phyloP scores from a whole-genome alignment of 2,797 vertebrate species.

The Benthosema pterotum region DNA sequence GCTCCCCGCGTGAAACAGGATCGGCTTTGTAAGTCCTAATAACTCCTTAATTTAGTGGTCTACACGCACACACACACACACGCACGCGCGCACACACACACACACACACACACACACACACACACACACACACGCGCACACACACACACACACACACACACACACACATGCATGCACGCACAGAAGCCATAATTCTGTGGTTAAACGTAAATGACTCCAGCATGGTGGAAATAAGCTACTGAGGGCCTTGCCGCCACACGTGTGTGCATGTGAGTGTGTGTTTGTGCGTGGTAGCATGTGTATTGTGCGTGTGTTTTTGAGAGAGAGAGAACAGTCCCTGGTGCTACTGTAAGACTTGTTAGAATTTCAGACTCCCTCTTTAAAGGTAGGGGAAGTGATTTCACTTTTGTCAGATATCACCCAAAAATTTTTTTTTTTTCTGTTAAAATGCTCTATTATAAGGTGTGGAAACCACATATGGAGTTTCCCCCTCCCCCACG shows the following conservation, averaged over 20 bases:
- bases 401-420: too few relatives aligned
- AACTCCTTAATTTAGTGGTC: constrained; percentile 72
- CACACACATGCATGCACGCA: constrained; percentile 14
- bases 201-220: constrained; percentile 7
- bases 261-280: too few relatives aligned
- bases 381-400: too few relatives aligned
- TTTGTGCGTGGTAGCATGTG: too few relatives aligned
- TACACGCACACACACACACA: constrained; percentile 31
- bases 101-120: constrained; percentile 8
- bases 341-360: too few relatives aligned
- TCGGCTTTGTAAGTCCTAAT: constrained; percentile 69
- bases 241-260: neutral
- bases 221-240: constrained; percentile 44
- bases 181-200: too few relatives aligned
- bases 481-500: too few relatives aligned
- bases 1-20: constrained; percentile 62
- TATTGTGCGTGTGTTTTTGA: constrained; percentile 1
- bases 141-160: constrained; percentile 18
- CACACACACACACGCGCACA: constrained; percentile 23
- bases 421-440: too few relatives aligned
- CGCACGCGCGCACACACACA: constrained; percentile 1
- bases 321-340: too few relatives aligned
- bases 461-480: too few relatives aligned
- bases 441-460: too few relatives aligned
- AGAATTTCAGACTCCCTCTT: too few relatives aligned